Evolutionary conservation across 1,140 invertebrate genomes (phyloP).

Genomic region (Asobara japonica): DNA sequence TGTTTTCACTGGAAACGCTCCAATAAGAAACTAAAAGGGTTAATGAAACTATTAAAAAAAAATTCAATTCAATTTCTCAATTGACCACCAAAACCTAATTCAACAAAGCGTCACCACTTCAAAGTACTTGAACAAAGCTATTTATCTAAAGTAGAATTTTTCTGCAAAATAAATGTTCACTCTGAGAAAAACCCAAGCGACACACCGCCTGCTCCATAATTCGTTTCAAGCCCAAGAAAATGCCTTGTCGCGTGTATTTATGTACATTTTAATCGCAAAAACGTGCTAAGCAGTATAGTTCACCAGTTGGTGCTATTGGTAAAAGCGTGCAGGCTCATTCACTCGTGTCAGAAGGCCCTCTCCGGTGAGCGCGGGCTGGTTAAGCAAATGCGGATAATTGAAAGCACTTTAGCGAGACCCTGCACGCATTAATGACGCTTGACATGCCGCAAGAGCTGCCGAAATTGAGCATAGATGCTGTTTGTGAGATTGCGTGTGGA

Average conservation of each 20-base stretch:
- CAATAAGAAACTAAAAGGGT: too few relatives aligned
- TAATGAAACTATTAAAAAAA: too few relatives aligned
- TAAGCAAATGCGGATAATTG: constrained; percentile 9
- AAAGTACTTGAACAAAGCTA: not conserved
- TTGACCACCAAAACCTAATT: too few relatives aligned
- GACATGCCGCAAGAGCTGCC: not conserved
- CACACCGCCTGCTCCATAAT: not conserved
- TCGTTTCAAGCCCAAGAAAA: not conserved
- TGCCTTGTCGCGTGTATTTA: not conserved
- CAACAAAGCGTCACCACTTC: not conserved
- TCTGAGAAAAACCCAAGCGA: not conserved
- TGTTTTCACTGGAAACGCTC: too few relatives aligned
- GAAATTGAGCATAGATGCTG: too few relatives aligned
- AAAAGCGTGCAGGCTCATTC: not conserved
- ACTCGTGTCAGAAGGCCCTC: not conserved
- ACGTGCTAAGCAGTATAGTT: not conserved
- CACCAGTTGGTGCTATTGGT: not conserved
- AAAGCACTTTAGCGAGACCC: constrained; percentile 11
- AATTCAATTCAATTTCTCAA: too few relatives aligned
- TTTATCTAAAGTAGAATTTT: not conserved
- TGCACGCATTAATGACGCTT: not conserved
- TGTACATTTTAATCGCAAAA: constrained; percentile 3
- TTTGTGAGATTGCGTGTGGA: not conserved
- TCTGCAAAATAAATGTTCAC: not conserved
- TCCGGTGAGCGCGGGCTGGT: not conserved